Evolutionary conservation across 2,888 invertebrate species (phyloP), one percentile per base, ranked within the genome.

Genomic region (Hecatera dysodea): DNA sequence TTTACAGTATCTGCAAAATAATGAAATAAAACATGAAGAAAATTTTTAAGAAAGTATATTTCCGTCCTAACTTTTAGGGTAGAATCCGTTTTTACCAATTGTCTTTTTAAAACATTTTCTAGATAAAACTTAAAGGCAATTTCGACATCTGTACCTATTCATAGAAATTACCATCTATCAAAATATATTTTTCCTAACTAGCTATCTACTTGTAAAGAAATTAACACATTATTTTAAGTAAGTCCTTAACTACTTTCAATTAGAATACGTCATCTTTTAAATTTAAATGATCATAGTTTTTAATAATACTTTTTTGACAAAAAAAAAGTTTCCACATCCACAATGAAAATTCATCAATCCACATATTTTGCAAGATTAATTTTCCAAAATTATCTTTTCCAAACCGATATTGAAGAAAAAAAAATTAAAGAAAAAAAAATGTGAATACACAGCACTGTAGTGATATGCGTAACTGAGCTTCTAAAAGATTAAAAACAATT

Each of bases 391-490:
- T 46, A 72, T 61, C 63, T 67, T 87, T 92, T 88, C 90, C 93
- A 92, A 92, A 91, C 91, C 92, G 92, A 93, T 89, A 92, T 93
- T 93, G 89, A 92, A 83, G 78, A 83, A 80, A 78, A 83, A 83
- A 86, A 86, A 73, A 69, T 64, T 78, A 75, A 78, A 55, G 64
- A 80, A 84, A 76, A 81, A 89, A 87, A 79, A 74, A 69, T 95
- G 95, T 95, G 94, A 93, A 93, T 94, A 94, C 90, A 93, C 92
- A 88, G 95, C 95, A 95, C 95, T 84, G 95, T 95, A 95, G 95
- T 95, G 93, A 93, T 95, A 95, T 92, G 95, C 94, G 94, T 95
- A 95, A 94, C 95, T 90, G 95, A 95, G 95, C 95, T 95, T 95
- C 92, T 91, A 93, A 92, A 91, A 86, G 86, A 90, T 91, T 88